phyloP scores from a whole-genome alignment of 2,113 vertebrate species.

The Scophthalmus maximus region DNA sequence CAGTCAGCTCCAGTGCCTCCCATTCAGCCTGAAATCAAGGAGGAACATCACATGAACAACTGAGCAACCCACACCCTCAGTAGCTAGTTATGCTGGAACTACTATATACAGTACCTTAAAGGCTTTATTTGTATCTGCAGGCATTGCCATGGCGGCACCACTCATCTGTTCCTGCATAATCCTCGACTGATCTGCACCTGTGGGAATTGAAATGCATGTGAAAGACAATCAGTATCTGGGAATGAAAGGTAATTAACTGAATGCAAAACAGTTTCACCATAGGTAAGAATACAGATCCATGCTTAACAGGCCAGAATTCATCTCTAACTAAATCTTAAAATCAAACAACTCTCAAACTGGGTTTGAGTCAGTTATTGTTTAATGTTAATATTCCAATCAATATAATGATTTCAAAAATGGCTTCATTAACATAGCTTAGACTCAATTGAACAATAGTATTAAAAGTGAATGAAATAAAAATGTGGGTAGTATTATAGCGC shows the following conservation, averaged over 20 bases:
- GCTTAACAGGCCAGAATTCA: background rate
- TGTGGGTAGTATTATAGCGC: no score
- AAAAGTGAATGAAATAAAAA: no score
- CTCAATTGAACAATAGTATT: no score
- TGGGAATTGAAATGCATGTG: background rate
- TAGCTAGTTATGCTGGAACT: background rate
- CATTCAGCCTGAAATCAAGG: conserved; percentile 89
- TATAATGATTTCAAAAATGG: background rate
- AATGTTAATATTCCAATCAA: background rate
- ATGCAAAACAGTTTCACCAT: background rate
- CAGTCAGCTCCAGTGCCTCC: conserved; percentile 96
- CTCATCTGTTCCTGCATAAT: conserved; percentile 99
- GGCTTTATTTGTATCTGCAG: conserved; percentile 98
- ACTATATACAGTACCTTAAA: conserved; percentile 89
- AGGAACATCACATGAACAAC: conserved; percentile 8
- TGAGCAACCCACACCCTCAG: background rate
- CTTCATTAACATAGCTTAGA: no score
- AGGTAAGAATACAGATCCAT: background rate
- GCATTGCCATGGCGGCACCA: conserved; percentile 98
- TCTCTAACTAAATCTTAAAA: background rate
- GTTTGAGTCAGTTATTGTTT: background rate
- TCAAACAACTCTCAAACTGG: background rate
- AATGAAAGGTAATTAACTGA: background rate
- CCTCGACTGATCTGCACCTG: conserved; percentile 96
- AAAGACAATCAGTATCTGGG: background rate